Evolutionary conservation across 2,113 vertebrate genomes (phyloP).

Genomic region (Daboia siamensis): DNA sequence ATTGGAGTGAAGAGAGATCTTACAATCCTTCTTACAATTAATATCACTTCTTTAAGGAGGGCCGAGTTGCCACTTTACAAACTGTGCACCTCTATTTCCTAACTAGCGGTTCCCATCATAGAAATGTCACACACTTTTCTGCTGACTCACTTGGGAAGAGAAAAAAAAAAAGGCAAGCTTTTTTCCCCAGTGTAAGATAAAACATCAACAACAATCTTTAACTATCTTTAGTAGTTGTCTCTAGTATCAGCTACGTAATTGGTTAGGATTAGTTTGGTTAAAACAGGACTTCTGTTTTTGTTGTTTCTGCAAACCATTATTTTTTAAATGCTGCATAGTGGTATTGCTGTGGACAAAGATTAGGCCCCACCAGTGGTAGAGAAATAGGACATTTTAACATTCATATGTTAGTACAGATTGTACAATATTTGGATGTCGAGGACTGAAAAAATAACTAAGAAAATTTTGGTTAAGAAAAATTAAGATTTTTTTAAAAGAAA

Average conservation of each 20-base stretch:
- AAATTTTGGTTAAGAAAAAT: constrained; percentile 12
- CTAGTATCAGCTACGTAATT: not conserved
- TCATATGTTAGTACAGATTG: not conserved
- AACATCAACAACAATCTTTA: not conserved
- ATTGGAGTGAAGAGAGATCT: not conserved
- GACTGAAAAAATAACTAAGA: fast-evolving
- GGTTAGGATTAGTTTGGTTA: not conserved
- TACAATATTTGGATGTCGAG: not conserved
- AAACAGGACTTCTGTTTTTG: not conserved
- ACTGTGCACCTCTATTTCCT: not conserved
- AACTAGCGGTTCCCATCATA: not conserved
- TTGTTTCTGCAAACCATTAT: not conserved
- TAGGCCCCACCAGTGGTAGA: constrained; percentile 29
- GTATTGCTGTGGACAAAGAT: not conserved
- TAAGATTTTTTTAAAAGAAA: not conserved
- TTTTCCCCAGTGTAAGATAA: constrained; percentile 4
- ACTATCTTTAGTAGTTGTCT: not conserved
- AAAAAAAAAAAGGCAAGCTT: not conserved
- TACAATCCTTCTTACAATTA: not conserved
- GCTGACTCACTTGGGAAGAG: not conserved
- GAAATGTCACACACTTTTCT: not conserved
- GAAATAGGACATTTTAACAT: constrained; percentile 17
- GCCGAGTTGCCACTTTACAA: not conserved
- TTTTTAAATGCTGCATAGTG: not conserved
- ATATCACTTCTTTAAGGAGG: not conserved